These are phyloP conservation scores for Matsumyia berberina DNA, from an alignment of 2,888 invertebrate species.

Conservation along the genomic window DNA sequence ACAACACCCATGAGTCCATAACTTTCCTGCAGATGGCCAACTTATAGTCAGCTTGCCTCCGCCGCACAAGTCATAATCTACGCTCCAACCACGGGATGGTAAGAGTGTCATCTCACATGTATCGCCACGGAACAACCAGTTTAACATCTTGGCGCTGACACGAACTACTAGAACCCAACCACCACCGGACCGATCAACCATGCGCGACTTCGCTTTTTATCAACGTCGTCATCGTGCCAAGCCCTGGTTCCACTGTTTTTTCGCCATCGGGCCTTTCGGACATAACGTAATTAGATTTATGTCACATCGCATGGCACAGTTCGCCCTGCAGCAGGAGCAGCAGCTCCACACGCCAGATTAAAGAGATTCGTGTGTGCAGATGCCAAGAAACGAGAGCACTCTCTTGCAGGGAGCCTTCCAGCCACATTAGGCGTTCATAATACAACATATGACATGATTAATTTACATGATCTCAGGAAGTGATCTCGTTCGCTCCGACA, in stretches of 20 bases:
- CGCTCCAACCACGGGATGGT: neutral
- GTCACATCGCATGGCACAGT: constrained; percentile 69
- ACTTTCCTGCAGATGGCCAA: constrained; percentile 18
- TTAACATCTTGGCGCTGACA: constrained; percentile 63
- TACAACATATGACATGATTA: constrained; percentile 76
- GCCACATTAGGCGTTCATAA: constrained; percentile 75
- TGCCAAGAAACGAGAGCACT: constrained; percentile 44
- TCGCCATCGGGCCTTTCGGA: constrained; percentile 58
- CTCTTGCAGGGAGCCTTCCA: constrained; percentile 60
- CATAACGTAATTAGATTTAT: constrained; percentile 75
- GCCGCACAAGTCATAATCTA: constrained; percentile 36
- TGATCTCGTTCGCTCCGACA: constrained; percentile 59
- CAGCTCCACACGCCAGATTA: constrained; percentile 52
- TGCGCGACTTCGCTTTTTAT: constrained; percentile 35
- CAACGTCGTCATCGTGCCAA: constrained; percentile 48
- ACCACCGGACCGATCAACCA: constrained; percentile 15
- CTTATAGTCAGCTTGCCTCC: constrained; percentile 23
- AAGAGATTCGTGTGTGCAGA: constrained; percentile 32
- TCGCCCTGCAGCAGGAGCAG: constrained; percentile 28
- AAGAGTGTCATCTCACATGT: constrained; percentile 67
- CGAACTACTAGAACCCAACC: constrained; percentile 45
- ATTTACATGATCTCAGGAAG: constrained; percentile 77
- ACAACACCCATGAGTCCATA: constrained; percentile 38
- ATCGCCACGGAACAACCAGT: constrained; percentile 60
- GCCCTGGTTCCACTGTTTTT: constrained; percentile 15